Evolutionary conservation across 64 coral and sea anemone genomes (phyloP), one percentile per base, ranked within the genome.

Genomic region (Orbicella faveolata): DNA sequence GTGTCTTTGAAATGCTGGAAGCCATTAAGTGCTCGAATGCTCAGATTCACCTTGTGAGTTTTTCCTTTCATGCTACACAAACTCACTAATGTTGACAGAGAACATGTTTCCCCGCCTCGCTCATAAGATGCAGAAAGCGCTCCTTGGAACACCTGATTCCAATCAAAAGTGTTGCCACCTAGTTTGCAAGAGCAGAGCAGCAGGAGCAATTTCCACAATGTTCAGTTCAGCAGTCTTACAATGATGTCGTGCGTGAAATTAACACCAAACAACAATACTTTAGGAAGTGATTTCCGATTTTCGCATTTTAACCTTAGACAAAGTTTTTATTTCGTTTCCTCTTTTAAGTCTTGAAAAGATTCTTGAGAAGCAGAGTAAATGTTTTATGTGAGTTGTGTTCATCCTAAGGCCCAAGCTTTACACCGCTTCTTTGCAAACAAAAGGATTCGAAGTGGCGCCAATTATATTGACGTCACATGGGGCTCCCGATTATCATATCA

Each of bases 391-490:
- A 70, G 41, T 66, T 84, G 34, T 52, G 37, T 85, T 85, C n/a
- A 33, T 72, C 5, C 36, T 9, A 5, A 67, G 37, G 39, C 39
- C 19, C 0, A 73, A 85, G 65, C 63, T 44, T 83, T 44, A 23
- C 17, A 36, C 23, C 61, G 61, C 18, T 67, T 59, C 14, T 78
- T 85, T 72, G 65, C 62, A 73, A 85, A 85, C 82, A 85, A 85
- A 68, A 72, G 63, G 23, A 25, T 82, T 85, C 82, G 34, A 68
- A 85, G 64, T 85, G 82, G 82, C 82, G 82, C 82, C 82, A 73
- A 73, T 85, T 72, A 85, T 53, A 37, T 85, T 53, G 82, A 85
- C 82, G 82, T 85, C 82, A 85, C 82, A 85, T 53, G 82, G 82
- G 36, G 82, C 39, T 68, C 20, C 36, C 63, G 82, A 85, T 85